Evolutionary conservation across 2,888 invertebrate genomes (phyloP), one percentile per base, ranked within the genome.

Genomic region (Congeria kusceri): DNA sequence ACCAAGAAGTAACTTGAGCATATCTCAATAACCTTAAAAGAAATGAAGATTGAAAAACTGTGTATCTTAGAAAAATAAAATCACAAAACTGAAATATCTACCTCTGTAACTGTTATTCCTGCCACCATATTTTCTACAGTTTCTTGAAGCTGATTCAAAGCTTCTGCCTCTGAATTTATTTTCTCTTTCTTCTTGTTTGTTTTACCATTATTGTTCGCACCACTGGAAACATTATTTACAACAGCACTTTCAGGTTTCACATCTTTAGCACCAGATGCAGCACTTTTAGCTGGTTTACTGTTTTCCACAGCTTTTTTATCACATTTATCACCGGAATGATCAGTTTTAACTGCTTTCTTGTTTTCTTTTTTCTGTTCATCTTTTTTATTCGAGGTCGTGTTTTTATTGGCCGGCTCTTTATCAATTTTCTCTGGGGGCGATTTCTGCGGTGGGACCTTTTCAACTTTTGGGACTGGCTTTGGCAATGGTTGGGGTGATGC

Each of bases 91-190:
- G 56, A 20, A 57, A 53, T n/a, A n/a, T 64, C 62, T 32, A 72
- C 71, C 44, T 72, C 71, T 47, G 64, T 27, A n/a, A 72, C 58
- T 28, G 96, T 96, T 85, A 97, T 94, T 91, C 96, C 96, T 5
- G 96, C 96, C 13, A 97, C 96, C 88, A 96, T 84, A 90, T 96
- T 96, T 87, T 96, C 95, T 0, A 96, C 96, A 57, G 95, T 96
- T 92, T 93, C 92, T 83, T 93, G 92, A 70, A 94, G 63, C 64
- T 86, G 69, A 32, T 87, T 85, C 46, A 89, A 68, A 7, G 88
- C 85, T 68, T 88, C 89, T 15, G 82, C 86, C 57, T 87, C 88
- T 46, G 79, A 77, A 57, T 86, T 83, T n/a, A 74, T 70, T 57
- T 82, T 80, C 57, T 77, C 79, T 15, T 70, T 46, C 59, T 64